Base-by-base conservation (phyloP, 1,140 invertebrate genomes). In the Lerema accius region DNA sequence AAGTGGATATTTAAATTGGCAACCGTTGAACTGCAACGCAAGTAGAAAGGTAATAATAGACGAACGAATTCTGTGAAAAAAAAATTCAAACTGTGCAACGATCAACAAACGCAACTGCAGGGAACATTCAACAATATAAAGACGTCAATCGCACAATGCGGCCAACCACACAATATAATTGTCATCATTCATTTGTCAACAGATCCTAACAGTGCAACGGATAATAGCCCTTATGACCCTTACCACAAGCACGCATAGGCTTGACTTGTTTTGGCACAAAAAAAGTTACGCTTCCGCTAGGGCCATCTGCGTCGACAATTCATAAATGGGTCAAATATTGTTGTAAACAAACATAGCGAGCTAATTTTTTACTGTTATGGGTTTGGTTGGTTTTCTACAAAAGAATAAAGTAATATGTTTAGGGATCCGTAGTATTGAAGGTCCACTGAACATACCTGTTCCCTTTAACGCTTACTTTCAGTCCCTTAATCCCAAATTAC, bases 131-230 rank as follows among this genome's bases (percentile, higher is more conserved):
- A 72, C 73, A 78, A 76, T 75, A 85, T 84, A 73, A 74, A 86
- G 80, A 77, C 81, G 80, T 87, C 80, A 81, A 69, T 71, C 71
- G 60, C 62, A 85, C 81, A 87, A 87, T 78, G 66, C 76, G 64
- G 64, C 68, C 71, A 69, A 77, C 76, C 77, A 71, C 79, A 82
- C 81, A 85, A 87, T 87, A 82, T 80, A 76, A 80, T 85, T 87
- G 84, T 84, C 84, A 87, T 80, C 78, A 78, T 81, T 80, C 81
- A 83, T 85, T 85, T 87, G 84, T 87, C 82, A 85, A 78, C 76
- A 74, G 70, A 75, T 76, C 69, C 65, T 76, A 61, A 64, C 63
- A 69, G 60, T 61, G 67, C 63, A 66, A 56, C 62, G 53, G 56
- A 66, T 50, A 68, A 67, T 71, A 50, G 62, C 51, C 51, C 58